These are phyloP conservation scores for Gari tellinella DNA, from an alignment of 2,888 invertebrate species.

Conservation along the genomic window DNA sequence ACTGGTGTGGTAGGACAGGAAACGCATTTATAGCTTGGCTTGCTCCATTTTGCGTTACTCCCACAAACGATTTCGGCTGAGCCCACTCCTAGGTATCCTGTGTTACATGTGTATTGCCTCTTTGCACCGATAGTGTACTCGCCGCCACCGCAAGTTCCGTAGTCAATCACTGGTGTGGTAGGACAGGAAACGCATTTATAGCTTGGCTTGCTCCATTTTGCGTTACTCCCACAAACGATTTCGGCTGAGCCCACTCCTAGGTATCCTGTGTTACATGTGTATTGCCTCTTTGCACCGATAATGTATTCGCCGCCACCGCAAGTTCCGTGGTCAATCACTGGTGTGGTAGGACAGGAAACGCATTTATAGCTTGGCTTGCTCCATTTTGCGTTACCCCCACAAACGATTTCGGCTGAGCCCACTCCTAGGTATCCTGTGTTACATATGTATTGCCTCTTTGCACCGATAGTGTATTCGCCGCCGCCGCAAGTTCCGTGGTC, in stretches of 20 bases:
- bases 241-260: constrained; percentile 29
- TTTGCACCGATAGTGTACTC: constrained; percentile 27
- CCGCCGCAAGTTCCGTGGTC: constrained; percentile 27
- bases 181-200: constrained; percentile 32
- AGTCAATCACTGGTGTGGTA: constrained; percentile 3
- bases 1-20: constrained; percentile 29
- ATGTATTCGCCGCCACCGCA: constrained; percentile 25
- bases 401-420: constrained; percentile 30
- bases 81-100: constrained; percentile 37
- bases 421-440: constrained; percentile 24
- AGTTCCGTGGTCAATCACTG: constrained; percentile 1
- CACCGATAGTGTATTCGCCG: constrained; percentile 31
- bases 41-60: constrained; percentile 14
- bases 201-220: constrained; percentile 27
- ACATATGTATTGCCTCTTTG: constrained; percentile 22
- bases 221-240: constrained; percentile 27
- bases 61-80: constrained; percentile 26
- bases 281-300: constrained; percentile 19
- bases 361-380: constrained; percentile 19
- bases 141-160: constrained; percentile 30
- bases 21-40: constrained; percentile 30
- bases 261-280: constrained; percentile 38
- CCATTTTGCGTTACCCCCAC: constrained; percentile 19
- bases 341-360: constrained; percentile 27
- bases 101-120: constrained; percentile 23